A percentile compares a stretch with the other conserved stretches of the same genome.
Evolutionary conservation across 2,888 invertebrate species (phyloP).

Genomic region (Mantis religiosa): DNA sequence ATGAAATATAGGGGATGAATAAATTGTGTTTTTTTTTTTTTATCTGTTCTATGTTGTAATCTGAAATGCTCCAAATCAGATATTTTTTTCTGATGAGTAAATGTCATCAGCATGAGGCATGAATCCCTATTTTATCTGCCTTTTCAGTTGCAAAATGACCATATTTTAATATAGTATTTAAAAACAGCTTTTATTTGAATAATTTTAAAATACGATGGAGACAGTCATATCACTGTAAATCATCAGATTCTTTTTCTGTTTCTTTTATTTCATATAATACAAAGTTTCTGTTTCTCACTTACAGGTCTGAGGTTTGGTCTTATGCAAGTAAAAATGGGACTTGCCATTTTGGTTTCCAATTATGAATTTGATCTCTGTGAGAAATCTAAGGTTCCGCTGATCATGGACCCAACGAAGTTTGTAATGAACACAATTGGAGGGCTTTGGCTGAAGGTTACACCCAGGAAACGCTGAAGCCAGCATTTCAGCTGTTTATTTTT

Average conservation of each 20-base stretch:
- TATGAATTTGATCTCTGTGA: constrained; percentile 24
- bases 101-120: too few relatives aligned
- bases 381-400: constrained; percentile 20
- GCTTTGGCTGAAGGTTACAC: constrained; percentile 11
- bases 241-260: background rate
- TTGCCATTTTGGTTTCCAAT: constrained; percentile 16
- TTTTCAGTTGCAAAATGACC: too few relatives aligned
- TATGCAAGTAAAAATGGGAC: constrained; percentile 25
- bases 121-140: too few relatives aligned
- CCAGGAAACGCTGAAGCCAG: background rate
- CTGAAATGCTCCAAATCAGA: too few relatives aligned
- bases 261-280: background rate
- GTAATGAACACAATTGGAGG: constrained; percentile 20
- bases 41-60: too few relatives aligned
- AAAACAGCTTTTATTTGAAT: too few relatives aligned
- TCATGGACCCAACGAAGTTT: constrained; percentile 22
- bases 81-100: too few relatives aligned
- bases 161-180: too few relatives aligned
- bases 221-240: too few relatives aligned
- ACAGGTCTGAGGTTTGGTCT: constrained; percentile 24
- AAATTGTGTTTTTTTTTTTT: too few relatives aligned
- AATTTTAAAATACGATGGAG: too few relatives aligned
- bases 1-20: too few relatives aligned
- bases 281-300: background rate
- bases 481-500: background rate